Percentiles rank a stretch among this genome's conserved stretches.
Conservation (phyloP, 2,888 invertebrate genomes). For the Acronicta alni region DNA sequence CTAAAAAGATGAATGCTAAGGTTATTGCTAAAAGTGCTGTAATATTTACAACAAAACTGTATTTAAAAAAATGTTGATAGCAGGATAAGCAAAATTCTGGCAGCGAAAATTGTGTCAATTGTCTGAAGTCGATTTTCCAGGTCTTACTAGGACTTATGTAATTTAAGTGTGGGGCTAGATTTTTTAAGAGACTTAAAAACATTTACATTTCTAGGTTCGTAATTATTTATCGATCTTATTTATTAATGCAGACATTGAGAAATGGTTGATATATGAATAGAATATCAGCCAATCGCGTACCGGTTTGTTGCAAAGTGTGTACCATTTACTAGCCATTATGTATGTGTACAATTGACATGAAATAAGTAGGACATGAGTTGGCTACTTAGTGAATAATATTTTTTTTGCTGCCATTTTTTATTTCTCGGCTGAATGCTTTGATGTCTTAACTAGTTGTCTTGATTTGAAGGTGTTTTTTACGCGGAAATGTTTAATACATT, state of each 20-base stretch:
- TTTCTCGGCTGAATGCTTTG: slow-evolving; percentile 57
- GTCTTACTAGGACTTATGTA: too few relatives aligned
- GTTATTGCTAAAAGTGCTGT: too few relatives aligned
- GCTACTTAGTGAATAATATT: slow-evolving; percentile 59
- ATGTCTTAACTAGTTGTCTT: slow-evolving; percentile 60
- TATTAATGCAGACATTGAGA: slow-evolving; percentile 50
- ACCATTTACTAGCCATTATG: slow-evolving; percentile 40
- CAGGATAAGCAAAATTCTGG: too few relatives aligned
- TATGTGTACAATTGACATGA: slow-evolving; percentile 51
- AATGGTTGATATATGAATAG: slow-evolving; percentile 45
- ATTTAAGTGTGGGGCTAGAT: neutral
- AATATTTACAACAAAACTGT: too few relatives aligned
- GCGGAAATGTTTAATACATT: slow-evolving; percentile 40
- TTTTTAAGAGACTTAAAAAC: neutral
- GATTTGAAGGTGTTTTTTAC: slow-evolving; percentile 47
- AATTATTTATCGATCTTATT: slow-evolving; percentile 37
- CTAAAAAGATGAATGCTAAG: too few relatives aligned
- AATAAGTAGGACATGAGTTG: slow-evolving; percentile 53
- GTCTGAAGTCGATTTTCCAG: neutral
- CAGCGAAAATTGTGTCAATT: neutral
- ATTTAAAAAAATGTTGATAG: too few relatives aligned
- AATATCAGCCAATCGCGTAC: slow-evolving; percentile 38
- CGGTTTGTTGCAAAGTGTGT: slow-evolving; percentile 49
- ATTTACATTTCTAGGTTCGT: slow-evolving; percentile 15
- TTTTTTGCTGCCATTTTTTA: slow-evolving; percentile 52